Evolutionary conservation across 1,140 invertebrate species (phyloP).

Genomic region (Aphaenogaster floridana): DNA sequence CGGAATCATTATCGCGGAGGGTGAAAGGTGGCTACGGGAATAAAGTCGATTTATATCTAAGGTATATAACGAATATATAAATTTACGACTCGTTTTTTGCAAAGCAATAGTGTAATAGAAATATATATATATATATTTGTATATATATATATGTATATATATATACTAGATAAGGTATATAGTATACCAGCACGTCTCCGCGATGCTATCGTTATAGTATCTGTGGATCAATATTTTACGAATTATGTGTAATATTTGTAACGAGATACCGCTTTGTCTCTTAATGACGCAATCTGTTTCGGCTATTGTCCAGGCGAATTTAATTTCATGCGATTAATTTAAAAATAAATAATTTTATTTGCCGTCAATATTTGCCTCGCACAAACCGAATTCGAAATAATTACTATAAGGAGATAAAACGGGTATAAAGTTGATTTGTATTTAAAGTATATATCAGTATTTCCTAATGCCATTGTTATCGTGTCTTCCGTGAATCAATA

Average conservation of each 20-base stretch:
- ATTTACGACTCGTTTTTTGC: too few relatives aligned
- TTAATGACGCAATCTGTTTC: neutral
- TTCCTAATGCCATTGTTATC: neutral
- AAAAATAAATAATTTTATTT: slow-evolving; percentile 33
- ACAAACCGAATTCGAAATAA: neutral
- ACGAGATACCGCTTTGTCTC: neutral
- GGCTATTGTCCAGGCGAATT: neutral
- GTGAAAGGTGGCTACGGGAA: neutral
- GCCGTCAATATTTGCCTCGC: neutral
- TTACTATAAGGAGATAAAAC: neutral
- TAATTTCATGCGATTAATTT: neutral
- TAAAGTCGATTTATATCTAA: slow-evolving; percentile 30
- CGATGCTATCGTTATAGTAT: neutral
- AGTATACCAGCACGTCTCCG: neutral
- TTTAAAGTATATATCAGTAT: neutral
- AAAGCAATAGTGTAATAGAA: too few relatives aligned
- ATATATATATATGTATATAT: too few relatives aligned
- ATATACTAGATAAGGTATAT: too few relatives aligned
- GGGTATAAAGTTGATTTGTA: neutral
- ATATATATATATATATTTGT: too few relatives aligned
- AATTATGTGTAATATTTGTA: neutral
- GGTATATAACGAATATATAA: too few relatives aligned
- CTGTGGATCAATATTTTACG: neutral
- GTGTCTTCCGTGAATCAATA: neutral
- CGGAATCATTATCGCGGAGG: slow-evolving; percentile 18